Evolutionary conservation across 2,113 vertebrate species (phyloP), one percentile per base, ranked within the genome.

Genomic region (Campylorhamphus procurvoides): DNA sequence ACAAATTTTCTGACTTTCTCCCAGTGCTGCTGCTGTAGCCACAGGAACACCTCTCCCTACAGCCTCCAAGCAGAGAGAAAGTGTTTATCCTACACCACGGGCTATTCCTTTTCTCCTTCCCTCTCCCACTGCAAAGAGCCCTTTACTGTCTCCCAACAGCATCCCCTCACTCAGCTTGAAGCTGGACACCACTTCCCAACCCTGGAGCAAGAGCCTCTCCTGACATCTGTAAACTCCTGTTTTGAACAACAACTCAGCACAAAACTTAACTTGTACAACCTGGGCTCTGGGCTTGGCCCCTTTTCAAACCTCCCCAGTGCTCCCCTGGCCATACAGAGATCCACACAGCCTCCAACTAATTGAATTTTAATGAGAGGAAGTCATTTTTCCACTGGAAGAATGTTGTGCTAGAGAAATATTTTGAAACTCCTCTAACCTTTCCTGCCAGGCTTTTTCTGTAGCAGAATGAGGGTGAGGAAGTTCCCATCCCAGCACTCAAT

Each of bases 311-410:
- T 6, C 4, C 87, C 94, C 88, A 18, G 90, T 53, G 62, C 96
- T 93, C 75, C 89, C 91, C 18, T 69, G 72, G 74, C 97, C 88
- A 11, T 31, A 95, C 95, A 95, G 90, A 78, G 63, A 94, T 7
- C 60, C 74, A 28, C 87, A 87, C 10, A 75, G 81, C 89, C 94
- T 72, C 76, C 23, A 96, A 79, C 93, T 67, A 72, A 90, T 42
- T 69, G 85, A 91, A 91, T 93, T 93, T 85, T 92, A 96, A 97
- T 49, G 72, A 93, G 85, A 39, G 79, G 93, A 96, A 96, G 94
- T 68, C 10, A 0, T 79, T 94, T 80, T 95, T 83, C 95, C 94
- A 72, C 55, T 81, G 90, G 71, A 88, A 78, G 84, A 89, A 87
- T 13, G 75, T 47, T 53, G 71, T 9, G 33, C 75, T 63, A 28